Evolutionary conservation across 1,140 invertebrate genomes (phyloP), one percentile per base, ranked within the genome.

Genomic region (Andricus grossulariae): DNA sequence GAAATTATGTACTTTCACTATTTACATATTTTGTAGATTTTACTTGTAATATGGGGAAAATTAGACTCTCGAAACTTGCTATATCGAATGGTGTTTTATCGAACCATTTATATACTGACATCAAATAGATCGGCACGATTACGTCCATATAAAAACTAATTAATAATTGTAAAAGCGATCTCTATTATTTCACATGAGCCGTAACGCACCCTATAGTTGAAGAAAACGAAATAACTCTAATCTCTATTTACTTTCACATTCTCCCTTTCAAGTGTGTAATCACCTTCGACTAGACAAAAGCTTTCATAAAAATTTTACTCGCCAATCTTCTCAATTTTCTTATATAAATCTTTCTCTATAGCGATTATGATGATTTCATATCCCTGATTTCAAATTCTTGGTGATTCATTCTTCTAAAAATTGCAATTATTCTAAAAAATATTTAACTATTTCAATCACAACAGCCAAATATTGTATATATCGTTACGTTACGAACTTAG

Each of bases 211-310:
- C 39, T 45, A 45, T 45, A 11, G 5, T 10, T 8, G 39, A 45
- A 11, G 0, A 45, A 45, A 45, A 45, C 6, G 39, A 45, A 45
- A 45, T 7, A 45, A 8, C n/a, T 60, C 21, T 15, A 13, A 60
- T 60, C 15, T 15, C 12, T 25, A 60, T 32, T 60, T 60, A 60
- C 57, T 60, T 60, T 60, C 57, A 54, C 18, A 32, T 60, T 60
- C 11, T 45, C 39, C 39, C 39, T 45, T 45, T 11, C 39, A 11
- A 11, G 10, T 45, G 39, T 45, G 13, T 60, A 60, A 60, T 60
- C 57, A 60, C 8, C 21, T 21, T 15, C 13, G 16, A 60, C 13
- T 15, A 60, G 21, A 60, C 11, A 60, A 60, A 60, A 15, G 6
- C 13, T 32, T 25, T 32, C 10, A 60, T 32, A 60, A 16, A 60